Evolutionary conservation across 2,113 vertebrate genomes (phyloP).

Genomic region (Agelaius phoeniceus): DNA sequence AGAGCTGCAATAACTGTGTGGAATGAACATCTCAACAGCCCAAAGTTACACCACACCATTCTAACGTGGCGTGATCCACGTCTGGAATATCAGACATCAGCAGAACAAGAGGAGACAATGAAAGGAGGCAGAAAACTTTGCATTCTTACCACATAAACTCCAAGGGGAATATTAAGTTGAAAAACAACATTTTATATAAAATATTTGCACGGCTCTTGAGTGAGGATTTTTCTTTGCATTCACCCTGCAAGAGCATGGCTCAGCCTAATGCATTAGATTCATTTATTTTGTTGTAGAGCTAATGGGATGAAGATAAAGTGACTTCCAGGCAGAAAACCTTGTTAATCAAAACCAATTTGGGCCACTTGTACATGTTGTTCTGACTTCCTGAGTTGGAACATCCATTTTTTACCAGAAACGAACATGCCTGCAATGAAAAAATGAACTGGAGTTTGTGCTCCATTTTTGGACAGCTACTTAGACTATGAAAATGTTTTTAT

Average conservation of each 20-base stretch:
- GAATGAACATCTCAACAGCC: background rate
- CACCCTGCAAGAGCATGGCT: background rate
- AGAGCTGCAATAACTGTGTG: background rate
- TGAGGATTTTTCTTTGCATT: background rate
- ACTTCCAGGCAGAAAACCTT: conserved; percentile 60
- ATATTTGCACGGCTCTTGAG: background rate
- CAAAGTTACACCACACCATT: background rate
- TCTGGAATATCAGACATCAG: background rate
- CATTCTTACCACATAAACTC: background rate
- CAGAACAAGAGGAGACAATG: background rate
- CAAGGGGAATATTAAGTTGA: background rate
- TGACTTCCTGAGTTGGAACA: conserved; percentile 24
- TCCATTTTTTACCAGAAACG: conserved; percentile 11
- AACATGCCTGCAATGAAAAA: background rate
- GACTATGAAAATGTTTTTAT: background rate
- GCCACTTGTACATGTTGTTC: background rate
- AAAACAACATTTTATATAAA: background rate
- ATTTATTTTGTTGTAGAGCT: conserved; percentile 53
- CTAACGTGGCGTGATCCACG: rapidly evolving
- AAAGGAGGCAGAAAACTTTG: background rate
- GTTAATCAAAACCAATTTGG: conserved; percentile 60
- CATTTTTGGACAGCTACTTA: background rate
- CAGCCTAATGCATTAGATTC: conserved; percentile 12
- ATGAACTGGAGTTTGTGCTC: background rate
- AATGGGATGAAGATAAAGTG: conserved; percentile 54